Percentiles rank a stretch among this genome's conserved stretches.
Evolutionary conservation across 2,888 invertebrate species (phyloP).

Genomic region (Lobophora halterata): DNA sequence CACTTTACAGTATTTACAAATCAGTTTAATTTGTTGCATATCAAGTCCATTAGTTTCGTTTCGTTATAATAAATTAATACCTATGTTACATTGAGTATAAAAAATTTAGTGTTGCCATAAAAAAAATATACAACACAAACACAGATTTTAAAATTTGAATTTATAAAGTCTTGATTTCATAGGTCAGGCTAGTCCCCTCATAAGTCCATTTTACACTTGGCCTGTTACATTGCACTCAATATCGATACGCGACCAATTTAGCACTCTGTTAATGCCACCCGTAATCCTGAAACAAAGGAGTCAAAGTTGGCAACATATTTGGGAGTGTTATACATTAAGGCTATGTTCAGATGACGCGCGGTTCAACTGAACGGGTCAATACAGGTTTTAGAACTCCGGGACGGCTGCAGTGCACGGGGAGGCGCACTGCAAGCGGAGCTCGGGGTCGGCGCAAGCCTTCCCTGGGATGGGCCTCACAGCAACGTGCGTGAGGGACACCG

Average conservation of each 20-base stretch:
- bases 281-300: constrained; percentile 49
- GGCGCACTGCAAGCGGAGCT: too few species aligned
- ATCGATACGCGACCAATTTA: constrained; percentile 60
- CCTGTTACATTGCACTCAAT: constrained; percentile 50
- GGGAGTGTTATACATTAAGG: too few species aligned
- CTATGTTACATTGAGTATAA: constrained; percentile 74
- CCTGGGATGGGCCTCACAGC: too few species aligned
- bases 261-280: constrained; percentile 55
- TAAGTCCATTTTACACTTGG: constrained; percentile 57
- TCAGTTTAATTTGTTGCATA: constrained; percentile 76
- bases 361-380: too few species aligned
- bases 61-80: constrained; percentile 61
- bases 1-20: constrained; percentile 65
- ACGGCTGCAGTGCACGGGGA: too few species aligned
- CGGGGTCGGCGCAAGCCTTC: too few species aligned
- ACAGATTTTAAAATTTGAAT: constrained; percentile 55
- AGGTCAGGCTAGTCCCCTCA: constrained; percentile 52
- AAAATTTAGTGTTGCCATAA: constrained; percentile 63
- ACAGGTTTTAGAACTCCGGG: too few species aligned
- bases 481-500: too few species aligned
- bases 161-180: constrained; percentile 61
- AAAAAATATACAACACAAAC: constrained; percentile 67
- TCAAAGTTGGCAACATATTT: too few species aligned
- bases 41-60: constrained; percentile 68
- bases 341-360: too few species aligned